These are phyloP conservation scores for Mellilla xanthometata DNA, from an alignment of 2,888 invertebrate genomes.

Conservation along the genomic window DNA sequence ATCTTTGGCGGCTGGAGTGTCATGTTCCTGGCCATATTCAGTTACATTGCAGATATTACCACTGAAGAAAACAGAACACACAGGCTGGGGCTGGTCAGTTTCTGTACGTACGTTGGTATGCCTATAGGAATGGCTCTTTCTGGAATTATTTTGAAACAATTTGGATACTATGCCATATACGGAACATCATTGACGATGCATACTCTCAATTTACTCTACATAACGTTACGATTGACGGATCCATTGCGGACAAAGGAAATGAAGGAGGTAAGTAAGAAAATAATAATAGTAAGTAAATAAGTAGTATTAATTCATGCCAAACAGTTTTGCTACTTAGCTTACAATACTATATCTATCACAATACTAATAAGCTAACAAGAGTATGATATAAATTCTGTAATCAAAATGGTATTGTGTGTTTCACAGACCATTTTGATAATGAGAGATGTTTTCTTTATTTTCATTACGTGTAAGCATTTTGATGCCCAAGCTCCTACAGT, in stretches of 20 bases:
- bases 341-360: no score
- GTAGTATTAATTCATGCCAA: no score
- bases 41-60: constrained; percentile 39
- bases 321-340: no score
- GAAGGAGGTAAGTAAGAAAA: constrained; percentile 35
- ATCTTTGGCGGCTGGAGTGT: constrained; percentile 37
- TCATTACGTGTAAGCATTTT: no score
- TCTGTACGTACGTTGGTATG: constrained; percentile 38
- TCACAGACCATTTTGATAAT: no score
- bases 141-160: constrained; percentile 36
- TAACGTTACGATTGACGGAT: constrained; percentile 32
- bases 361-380: no score
- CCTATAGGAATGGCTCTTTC: constrained; percentile 39
- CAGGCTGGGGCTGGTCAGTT: constrained; percentile 41
- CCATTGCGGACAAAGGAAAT: constrained; percentile 34
- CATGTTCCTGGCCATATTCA: constrained; percentile 35
- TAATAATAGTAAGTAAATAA: no score
- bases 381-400: no score
- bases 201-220: constrained; percentile 34
- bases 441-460: no score
- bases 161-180: constrained; percentile 40
- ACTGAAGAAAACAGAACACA: constrained; percentile 38
- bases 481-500: no score
- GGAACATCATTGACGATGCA: constrained; percentile 31
- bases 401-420: no score